phyloP scores from a whole-genome alignment of 2,113 vertebrate species.

The Eonycteris spelaea region DNA sequence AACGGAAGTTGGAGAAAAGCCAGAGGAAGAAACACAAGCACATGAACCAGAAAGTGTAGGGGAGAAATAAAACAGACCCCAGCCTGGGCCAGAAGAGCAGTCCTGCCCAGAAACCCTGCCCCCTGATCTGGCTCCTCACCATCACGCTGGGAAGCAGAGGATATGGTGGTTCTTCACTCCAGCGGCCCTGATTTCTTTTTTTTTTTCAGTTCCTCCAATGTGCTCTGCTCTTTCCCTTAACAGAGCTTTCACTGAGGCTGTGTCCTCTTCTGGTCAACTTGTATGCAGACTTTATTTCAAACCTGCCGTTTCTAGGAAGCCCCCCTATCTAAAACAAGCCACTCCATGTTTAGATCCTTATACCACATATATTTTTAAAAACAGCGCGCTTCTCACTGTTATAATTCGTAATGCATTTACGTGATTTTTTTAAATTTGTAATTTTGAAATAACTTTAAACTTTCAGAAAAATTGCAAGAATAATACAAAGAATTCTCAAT shows the following conservation, averaged over 20 bases:
- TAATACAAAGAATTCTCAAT: background rate
- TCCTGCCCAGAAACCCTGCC: background rate
- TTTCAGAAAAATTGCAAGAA: constrained; percentile 27
- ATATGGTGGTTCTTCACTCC: background rate
- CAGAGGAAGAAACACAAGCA: background rate
- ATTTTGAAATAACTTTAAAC: background rate
- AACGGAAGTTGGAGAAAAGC: background rate
- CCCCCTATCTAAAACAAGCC: background rate
- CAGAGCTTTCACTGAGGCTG: background rate
- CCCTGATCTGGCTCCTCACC: background rate
- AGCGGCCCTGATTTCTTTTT: background rate
- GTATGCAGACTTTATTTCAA: background rate
- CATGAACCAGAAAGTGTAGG: background rate
- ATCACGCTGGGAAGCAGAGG: background rate
- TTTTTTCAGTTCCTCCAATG: background rate
- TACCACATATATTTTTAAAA: background rate
- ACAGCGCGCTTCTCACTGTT: background rate
- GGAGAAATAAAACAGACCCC: background rate
- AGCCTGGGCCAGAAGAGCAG: background rate
- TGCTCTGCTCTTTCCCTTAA: background rate
- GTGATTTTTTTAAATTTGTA: background rate
- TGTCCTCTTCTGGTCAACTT: background rate
- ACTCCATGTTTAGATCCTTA: background rate
- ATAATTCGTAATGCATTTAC: background rate
- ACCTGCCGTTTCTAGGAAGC: background rate